These are phyloP conservation scores for Brachionus angularis DNA, from an alignment of 1,140 invertebrate genomes.

Conservation along the genomic window DNA sequence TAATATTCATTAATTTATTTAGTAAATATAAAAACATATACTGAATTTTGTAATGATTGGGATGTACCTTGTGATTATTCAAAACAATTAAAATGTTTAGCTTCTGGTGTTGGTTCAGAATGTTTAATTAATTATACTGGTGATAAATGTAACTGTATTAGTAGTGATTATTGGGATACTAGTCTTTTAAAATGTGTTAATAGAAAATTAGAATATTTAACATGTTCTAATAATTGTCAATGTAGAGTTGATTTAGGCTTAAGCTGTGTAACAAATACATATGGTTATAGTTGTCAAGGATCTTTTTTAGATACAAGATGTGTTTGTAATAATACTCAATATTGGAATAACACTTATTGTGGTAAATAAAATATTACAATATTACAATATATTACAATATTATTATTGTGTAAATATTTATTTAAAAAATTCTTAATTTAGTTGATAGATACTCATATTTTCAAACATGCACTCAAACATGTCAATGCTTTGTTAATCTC, in stretches of 20 bases:
- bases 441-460: too few species aligned
- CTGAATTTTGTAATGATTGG: background rate
- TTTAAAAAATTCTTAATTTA: background rate
- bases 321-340: conserved; percentile 8
- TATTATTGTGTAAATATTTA: background rate
- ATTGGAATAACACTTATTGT: conserved; percentile 19
- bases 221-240: background rate
- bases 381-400: background rate
- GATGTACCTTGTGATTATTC: conserved; percentile 10
- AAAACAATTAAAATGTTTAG: background rate
- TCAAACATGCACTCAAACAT: too few species aligned
- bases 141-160: background rate
- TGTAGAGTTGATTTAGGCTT: conserved; percentile 9
- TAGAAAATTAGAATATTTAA: background rate
- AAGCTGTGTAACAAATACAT: background rate
- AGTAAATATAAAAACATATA: background rate
- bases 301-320: background rate
- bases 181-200: background rate
- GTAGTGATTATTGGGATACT: background rate
- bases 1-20: background rate
- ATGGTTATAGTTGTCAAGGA: background rate
- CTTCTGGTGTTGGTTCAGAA: background rate
- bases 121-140: background rate
- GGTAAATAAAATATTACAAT: background rate
- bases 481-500: too few species aligned